Conservation (phyloP, 2,888 invertebrate genomes). For the Nipponacmea schrenckii region DNA sequence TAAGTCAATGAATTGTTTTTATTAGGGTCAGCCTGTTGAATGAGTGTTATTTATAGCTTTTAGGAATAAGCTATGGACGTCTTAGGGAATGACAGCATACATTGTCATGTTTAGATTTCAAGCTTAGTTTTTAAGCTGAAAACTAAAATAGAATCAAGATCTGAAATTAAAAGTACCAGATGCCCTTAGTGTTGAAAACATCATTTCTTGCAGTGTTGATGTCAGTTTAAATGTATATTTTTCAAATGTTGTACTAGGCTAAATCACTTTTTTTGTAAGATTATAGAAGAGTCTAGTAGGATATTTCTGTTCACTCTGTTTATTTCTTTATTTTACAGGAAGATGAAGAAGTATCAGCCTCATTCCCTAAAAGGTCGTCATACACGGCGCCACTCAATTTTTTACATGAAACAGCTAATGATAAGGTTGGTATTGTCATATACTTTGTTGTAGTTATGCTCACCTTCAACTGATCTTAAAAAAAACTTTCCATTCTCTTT, state of each 20-base stretch:
- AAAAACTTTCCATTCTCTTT: not conserved
- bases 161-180: too few relatives aligned
- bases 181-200: not conserved
- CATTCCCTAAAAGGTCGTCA: conserved; percentile 74
- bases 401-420: conserved; percentile 89
- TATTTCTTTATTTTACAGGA: conserved; percentile 71
- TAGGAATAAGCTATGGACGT: not conserved
- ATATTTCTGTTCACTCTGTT: too few relatives aligned
- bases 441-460: not conserved
- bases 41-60: not conserved
- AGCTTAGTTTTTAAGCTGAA: too few relatives aligned
- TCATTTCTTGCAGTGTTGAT: not conserved
- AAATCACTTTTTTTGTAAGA: too few relatives aligned
- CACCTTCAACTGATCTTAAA: not conserved
- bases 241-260: too few relatives aligned
- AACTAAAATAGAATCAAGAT: too few relatives aligned
- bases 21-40: not conserved
- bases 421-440: conserved; percentile 56
- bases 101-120: too few relatives aligned
- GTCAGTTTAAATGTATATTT: not conserved
- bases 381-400: conserved; percentile 89
- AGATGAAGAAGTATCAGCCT: conserved; percentile 79
- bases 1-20: conserved; percentile 39
- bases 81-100: too few relatives aligned
- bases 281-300: too few relatives aligned